A percentile compares a stretch with the other conserved stretches of the same genome.
Evolutionary conservation across 2,113 vertebrate genomes (phyloP).

Genomic region (Cryptoleucopteryx plumbea): DNA sequence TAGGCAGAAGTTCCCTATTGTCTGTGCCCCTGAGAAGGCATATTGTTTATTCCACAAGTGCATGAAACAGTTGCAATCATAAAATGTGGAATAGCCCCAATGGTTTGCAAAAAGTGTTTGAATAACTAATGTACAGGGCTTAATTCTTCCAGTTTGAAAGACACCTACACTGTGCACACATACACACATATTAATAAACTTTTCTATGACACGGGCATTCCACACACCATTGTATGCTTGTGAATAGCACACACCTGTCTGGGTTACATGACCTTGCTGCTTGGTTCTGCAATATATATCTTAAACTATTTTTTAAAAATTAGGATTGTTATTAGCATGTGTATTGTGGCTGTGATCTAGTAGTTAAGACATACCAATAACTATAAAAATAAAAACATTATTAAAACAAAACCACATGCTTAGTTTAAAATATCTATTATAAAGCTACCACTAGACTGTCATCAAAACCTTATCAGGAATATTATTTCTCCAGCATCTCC

Average conservation of each 20-base stretch:
- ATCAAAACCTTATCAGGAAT: neutral
- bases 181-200: neutral
- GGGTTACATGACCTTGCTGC: neutral
- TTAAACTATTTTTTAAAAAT: neutral
- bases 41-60: neutral
- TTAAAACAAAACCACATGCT: neutral
- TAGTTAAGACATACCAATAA: neutral
- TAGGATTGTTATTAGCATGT: neutral
- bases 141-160: neutral
- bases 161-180: neutral
- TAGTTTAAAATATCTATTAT: neutral
- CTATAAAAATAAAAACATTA: neutral
- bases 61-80: neutral
- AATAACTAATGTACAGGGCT: neutral
- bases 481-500: neutral
- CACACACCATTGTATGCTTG: fast-evolving
- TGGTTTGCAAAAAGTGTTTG: neutral
- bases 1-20: neutral
- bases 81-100: neutral
- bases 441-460: neutral
- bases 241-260: neutral
- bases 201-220: neutral
- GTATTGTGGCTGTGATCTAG: neutral
- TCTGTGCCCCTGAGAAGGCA: neutral
- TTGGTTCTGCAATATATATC: neutral